These are phyloP conservation scores for Podiceps cristatus DNA, from an alignment of 2,113 vertebrate genomes.

Conservation along the genomic window DNA sequence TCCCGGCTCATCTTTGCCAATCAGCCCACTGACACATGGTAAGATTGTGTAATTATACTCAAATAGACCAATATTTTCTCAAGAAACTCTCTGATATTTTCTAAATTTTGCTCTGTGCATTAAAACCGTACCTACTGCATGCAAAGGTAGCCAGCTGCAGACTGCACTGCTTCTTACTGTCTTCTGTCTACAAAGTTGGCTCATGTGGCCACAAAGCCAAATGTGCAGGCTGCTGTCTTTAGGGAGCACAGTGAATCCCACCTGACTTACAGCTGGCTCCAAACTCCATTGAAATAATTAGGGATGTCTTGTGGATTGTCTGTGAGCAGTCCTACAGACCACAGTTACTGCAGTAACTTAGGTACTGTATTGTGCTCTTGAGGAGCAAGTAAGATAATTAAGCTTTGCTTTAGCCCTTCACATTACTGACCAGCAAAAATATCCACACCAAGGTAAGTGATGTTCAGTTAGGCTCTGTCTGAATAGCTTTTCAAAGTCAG, in stretches of 20 bases:
- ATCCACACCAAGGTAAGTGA: not conserved
- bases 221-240: not conserved
- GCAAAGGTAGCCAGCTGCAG: not conserved
- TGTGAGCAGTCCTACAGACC: not conserved
- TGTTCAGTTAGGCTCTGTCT: not conserved
- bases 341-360: not conserved
- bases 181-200: not conserved
- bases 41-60: not conserved
- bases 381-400: not conserved
- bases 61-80: not conserved
- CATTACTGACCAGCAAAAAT: not conserved
- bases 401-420: not conserved
- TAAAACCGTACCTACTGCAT: rapidly evolving
- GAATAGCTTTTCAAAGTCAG: not conserved
- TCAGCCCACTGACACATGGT: not conserved
- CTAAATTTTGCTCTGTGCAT: not conserved
- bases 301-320: not conserved
- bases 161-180: not conserved
- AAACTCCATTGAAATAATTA: not conserved
- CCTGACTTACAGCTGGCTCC: rapidly evolving
- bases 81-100: not conserved
- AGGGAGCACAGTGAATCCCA: not conserved
- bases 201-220: not conserved
- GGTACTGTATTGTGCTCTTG: rapidly evolving
- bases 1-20: not conserved